Base-by-base conservation (phyloP, 2,113 vertebrate genomes). In the Tamias sibiricus region DNA sequence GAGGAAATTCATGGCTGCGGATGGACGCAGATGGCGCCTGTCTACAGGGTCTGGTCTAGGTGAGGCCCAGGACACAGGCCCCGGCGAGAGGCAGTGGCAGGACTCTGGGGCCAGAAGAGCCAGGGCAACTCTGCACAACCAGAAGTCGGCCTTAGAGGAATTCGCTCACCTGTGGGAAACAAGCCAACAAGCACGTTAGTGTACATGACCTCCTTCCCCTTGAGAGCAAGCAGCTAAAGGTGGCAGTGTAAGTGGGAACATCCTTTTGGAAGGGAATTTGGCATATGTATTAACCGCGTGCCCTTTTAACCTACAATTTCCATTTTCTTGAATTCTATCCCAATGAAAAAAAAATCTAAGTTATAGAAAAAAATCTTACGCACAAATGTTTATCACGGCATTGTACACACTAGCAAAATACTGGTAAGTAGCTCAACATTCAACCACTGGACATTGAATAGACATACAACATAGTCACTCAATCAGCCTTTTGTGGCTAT, bases 1-100 rank as follows among this genome's bases (percentile, higher is more conserved):
- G 96, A 99, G 99, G 99, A 99, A 99, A 98, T 99, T 99, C 99
- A 99, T 99, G 94, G 92, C 47, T 95, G 95, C 1, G 26, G 74
- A 0, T 8, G 6, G 72, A 30, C 19, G 32, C 32, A 26, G 91
- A 40, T 57, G 82, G 79, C 81, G 59, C 17, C 20, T 13, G 92
- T 85, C 74, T 77, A 47, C 91, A n/a, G n/a, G n/a, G n/a, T 49
- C 47, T n/a, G n/a, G n/a, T n/a, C 47, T 49, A 49, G 47, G 42
- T 37, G 90, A 84, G 49, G 30, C 52, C 64, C 8, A 10, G 66
- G 52, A 30, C 12, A 35, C 26, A 66, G 90, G 71, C 28, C 10
- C 80, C 66, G 10, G 42, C 10, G 6, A 62, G 26, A 66, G 49
- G 14, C 5, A 37, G 24, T 2, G 22, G 30, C 3, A 22, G 66